phyloP scores from a whole-genome alignment of 1,140 invertebrate species.

The Liolophura sinensis region DNA sequence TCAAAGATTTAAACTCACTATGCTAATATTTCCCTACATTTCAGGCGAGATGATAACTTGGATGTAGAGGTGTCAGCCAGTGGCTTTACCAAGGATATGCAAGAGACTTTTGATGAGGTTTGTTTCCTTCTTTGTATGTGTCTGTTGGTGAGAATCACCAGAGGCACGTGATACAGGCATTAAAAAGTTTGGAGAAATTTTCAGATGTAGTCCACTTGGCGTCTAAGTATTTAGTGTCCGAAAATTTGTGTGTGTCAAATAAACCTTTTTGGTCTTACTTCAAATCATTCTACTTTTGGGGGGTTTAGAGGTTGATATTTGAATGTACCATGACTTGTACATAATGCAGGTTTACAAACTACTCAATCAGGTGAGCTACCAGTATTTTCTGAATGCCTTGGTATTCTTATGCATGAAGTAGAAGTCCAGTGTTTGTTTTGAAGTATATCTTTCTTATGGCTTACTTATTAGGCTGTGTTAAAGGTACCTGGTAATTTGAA shows the following conservation, averaged over 20 bases:
- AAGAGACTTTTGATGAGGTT: slow-evolving; percentile 67
- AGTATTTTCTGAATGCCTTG: slow-evolving; percentile 4
- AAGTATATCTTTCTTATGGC: slow-evolving; percentile 1
- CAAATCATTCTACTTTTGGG: no score
- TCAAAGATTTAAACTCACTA: slow-evolving; percentile 1
- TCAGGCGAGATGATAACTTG: slow-evolving; percentile 76
- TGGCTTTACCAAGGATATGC: slow-evolving; percentile 85
- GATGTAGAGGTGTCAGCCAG: slow-evolving; percentile 91
- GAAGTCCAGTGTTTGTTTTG: slow-evolving; percentile 11
- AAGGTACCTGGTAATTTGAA: slow-evolving; percentile 16
- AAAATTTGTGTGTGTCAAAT: no score
- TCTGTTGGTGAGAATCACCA: no score
- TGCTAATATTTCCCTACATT: slow-evolving; percentile 22
- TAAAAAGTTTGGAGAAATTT: no score
- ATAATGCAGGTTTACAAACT: no score
- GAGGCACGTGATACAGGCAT: no score
- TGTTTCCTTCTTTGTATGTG: not conserved
- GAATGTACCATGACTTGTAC: no score
- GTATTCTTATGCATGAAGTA: slow-evolving; percentile 5
- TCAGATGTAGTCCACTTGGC: no score
- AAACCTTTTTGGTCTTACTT: no score
- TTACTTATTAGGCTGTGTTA: not conserved
- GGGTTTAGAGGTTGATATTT: no score
- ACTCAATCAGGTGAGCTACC: no score
- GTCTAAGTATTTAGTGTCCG: no score